Conservation (phyloP, 2,113 vertebrate genomes). For the Ascaphus truei region DNA sequence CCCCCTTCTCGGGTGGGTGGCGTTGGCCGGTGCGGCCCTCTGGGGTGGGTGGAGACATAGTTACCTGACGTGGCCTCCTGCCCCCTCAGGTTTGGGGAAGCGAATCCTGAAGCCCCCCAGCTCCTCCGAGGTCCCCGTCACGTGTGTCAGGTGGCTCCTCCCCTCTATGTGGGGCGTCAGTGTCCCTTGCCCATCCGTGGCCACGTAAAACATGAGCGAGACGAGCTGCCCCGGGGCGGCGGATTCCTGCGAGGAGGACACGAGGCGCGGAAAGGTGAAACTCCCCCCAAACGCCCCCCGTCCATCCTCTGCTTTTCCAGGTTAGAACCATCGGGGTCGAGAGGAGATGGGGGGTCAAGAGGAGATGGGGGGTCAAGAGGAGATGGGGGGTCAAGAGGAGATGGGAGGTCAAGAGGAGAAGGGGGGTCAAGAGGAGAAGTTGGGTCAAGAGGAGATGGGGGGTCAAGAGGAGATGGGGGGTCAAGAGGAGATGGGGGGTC, state of each 20-base stretch:
- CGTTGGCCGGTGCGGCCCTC: neutral
- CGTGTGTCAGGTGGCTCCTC: conserved; percentile 59
- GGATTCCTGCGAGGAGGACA: conserved; percentile 45
- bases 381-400: too few relatives aligned
- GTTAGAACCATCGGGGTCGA: too few relatives aligned
- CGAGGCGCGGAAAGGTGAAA: too few relatives aligned
- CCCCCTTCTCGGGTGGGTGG: neutral
- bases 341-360: too few relatives aligned
- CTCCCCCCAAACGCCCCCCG: too few relatives aligned
- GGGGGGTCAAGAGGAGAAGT: too few relatives aligned
- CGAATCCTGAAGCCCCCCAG: conserved; percentile 83
- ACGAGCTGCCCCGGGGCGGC: conserved; percentile 59
- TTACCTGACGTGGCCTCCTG: conserved; percentile 37
- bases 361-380: too few relatives aligned
- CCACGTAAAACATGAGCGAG: conserved; percentile 90
- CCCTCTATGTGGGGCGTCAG: conserved; percentile 70
- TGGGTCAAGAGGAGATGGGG: too few relatives aligned
- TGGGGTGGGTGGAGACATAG: neutral
- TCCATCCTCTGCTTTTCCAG: too few relatives aligned
- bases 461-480: too few relatives aligned
- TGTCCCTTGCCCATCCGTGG: conserved; percentile 77
- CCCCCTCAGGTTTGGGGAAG: conserved; percentile 69
- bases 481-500: too few relatives aligned
- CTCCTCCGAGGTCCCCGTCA: conserved; percentile 75
- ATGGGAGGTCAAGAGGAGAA: too few relatives aligned